Percentiles rank a stretch among this genome's conserved stretches.
Evolutionary conservation across 2,797 vertebrate species (phyloP).

Genomic region (Valencia hispanica): DNA sequence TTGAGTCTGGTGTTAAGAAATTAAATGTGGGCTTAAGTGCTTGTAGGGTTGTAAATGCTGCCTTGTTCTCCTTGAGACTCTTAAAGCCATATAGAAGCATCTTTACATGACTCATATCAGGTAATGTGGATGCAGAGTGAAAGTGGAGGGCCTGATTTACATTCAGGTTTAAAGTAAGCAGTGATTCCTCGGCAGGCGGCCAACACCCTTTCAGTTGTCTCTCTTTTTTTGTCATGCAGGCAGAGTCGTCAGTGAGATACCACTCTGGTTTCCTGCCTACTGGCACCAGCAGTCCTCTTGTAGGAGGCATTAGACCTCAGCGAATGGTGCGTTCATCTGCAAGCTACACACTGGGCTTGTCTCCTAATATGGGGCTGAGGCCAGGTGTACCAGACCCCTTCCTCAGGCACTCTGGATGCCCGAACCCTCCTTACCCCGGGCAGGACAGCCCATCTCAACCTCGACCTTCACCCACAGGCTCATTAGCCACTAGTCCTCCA

Average conservation of each 20-base stretch:
- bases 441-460: slow-evolving; percentile 86
- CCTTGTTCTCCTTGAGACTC: slow-evolving; percentile 46
- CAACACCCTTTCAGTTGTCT: slow-evolving; percentile 47
- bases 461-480: slow-evolving; percentile 91
- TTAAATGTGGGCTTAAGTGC: slow-evolving; percentile 59
- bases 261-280: slow-evolving; percentile 81
- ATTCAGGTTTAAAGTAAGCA: slow-evolving; percentile 58
- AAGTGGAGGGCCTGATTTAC: slow-evolving; percentile 60
- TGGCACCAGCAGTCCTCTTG: slow-evolving; percentile 82
- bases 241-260: slow-evolving; percentile 79
- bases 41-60: slow-evolving; percentile 59
- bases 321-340: slow-evolving; percentile 82
- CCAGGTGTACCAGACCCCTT: slow-evolving; percentile 79
- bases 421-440: slow-evolving; percentile 75
- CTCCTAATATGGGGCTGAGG: slow-evolving; percentile 83
- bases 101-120: slow-evolving; percentile 50
- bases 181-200: slow-evolving; percentile 44
- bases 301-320: slow-evolving; percentile 77
- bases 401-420: slow-evolving; percentile 85
- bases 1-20: slow-evolving; percentile 53
- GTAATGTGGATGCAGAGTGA: slow-evolving; percentile 48
- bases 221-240: slow-evolving; percentile 65
- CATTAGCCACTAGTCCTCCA: slow-evolving; percentile 89
- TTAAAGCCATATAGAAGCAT: slow-evolving; percentile 29
- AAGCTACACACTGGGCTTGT: slow-evolving; percentile 84